phyloP scores from a whole-genome alignment of 2,888 invertebrate genomes.

The Epinotia brunnichana region DNA sequence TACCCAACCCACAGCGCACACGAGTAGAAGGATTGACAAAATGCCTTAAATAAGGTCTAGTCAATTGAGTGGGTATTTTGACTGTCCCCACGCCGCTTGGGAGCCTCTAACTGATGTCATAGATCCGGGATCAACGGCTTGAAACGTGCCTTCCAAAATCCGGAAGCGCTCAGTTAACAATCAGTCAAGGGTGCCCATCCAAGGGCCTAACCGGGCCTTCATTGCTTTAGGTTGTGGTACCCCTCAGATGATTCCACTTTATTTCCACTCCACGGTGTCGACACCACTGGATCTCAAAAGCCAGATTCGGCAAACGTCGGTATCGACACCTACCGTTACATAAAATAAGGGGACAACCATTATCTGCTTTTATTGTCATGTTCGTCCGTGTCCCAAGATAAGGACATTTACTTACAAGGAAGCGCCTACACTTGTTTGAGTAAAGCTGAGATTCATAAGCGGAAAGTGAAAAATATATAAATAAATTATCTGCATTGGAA shows the following conservation, averaged over 20 bases:
- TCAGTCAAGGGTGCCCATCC: no score
- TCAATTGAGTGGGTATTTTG: no score
- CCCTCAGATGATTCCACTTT: neutral
- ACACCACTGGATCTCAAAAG: slow-evolving; percentile 56
- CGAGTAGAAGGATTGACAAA: no score
- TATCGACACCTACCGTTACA: slow-evolving; percentile 61
- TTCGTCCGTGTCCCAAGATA: slow-evolving; percentile 57
- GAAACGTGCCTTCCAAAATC: no score
- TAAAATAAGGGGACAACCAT: slow-evolving; percentile 61
- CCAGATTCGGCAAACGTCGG: slow-evolving; percentile 65
- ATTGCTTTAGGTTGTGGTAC: neutral
- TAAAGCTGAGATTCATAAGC: slow-evolving; percentile 13
- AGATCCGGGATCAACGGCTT: no score
- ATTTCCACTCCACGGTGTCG: slow-evolving; percentile 49
- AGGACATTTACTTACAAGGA: slow-evolving; percentile 61
- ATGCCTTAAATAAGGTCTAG: no score
- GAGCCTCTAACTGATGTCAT: no score
- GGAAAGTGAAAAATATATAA: neutral
- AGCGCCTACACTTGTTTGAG: slow-evolving; percentile 49
- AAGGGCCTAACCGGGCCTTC: no score
- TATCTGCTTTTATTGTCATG: slow-evolving; percentile 62
- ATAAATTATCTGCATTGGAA: neutral
- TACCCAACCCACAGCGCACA: no score
- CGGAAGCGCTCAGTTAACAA: no score
- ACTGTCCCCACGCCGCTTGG: no score